Evolutionary conservation across 2,113 vertebrate species (phyloP).

Genomic region (mouse (Mus musculus)): GRCm39 chr1:173988001-173988500

Average conservation of each 20-base stretch:
- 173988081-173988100: neutral
- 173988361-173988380: too few relatives aligned
- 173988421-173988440: too few relatives aligned
- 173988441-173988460: too few relatives aligned
- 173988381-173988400: too few relatives aligned
- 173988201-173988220: neutral
- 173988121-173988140: neutral
- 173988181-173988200: neutral
- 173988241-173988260: neutral
- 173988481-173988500: too few relatives aligned
- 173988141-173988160: neutral
- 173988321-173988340: too few relatives aligned
- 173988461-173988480: too few relatives aligned
- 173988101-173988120: neutral
- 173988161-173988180: neutral
- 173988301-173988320: too few relatives aligned
- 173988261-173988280: too few relatives aligned
- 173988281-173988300: too few relatives aligned
- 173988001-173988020: neutral
- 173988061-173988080: neutral
- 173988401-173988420: too few relatives aligned
- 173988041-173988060: neutral
- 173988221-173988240: neutral
- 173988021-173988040: neutral
- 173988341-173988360: too few relatives aligned